Percentiles rank a stretch among this genome's conserved stretches.
Conservation (phyloP, 2,888 invertebrate species). For the Argynnis bischoffii region DNA sequence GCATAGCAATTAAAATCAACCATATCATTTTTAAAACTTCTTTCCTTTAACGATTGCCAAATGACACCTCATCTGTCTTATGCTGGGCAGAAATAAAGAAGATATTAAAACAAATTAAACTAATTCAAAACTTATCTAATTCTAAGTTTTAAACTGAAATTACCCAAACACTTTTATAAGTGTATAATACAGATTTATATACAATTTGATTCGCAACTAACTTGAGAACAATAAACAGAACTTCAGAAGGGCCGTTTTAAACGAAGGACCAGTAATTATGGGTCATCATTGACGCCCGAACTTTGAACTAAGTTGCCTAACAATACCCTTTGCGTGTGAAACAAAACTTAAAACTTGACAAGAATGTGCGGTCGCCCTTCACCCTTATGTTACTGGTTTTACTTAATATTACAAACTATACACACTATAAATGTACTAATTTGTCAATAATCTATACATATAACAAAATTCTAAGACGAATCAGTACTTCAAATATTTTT, state of each 20-base stretch:
- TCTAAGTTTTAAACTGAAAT: no score
- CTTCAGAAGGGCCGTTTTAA: conserved; percentile 22
- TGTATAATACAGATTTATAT: conserved; percentile 3
- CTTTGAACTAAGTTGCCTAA: conserved; percentile 49
- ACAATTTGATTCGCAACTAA: conserved; percentile 6
- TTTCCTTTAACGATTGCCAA: no score
- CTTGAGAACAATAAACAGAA: conserved; percentile 20
- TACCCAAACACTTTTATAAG: not conserved
- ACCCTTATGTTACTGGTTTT: conserved; percentile 36
- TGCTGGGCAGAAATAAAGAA: no score
- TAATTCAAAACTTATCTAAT: no score
- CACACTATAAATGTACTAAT: not conserved
- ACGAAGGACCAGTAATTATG: conserved; percentile 47
- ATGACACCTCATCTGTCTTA: no score
- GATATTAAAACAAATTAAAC: no score
- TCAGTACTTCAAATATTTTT: no score
- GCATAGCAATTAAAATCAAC: no score
- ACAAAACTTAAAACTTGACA: conserved; percentile 56
- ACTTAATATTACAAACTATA: not conserved
- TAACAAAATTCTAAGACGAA: no score
- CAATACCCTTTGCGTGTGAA: conserved; percentile 54
- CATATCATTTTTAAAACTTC: no score
- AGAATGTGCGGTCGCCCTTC: conserved; percentile 58
- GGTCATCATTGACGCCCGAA: conserved; percentile 52
- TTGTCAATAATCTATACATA: no score